Evolutionary conservation across 2,888 invertebrate genomes (phyloP), one percentile per base, ranked within the genome.

Genomic region (Seira ritae): DNA sequence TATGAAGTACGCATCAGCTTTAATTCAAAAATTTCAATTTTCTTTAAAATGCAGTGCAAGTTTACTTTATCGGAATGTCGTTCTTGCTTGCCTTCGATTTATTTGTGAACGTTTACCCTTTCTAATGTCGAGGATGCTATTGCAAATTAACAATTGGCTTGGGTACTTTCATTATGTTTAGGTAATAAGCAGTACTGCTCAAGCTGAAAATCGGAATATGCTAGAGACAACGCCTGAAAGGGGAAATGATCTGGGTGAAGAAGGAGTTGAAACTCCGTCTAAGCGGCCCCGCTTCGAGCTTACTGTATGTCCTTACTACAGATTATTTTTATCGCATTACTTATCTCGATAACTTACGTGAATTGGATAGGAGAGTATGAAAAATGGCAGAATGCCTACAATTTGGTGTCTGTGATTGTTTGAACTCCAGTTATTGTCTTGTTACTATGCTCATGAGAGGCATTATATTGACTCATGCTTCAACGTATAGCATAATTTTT

Each of bases 251-350:
- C 62, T 46, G 67, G 74, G 37, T 65, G 82, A 79, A 17, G 20
- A 50, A 50, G 84, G 84, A 19, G 67, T 62, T 67, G 80, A 74
- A 50, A 88, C 86, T 74, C 87, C 88, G 22, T 65, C 86, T 55
- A 89, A 89, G 74, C 80, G 88, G 50, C 84, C 87, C 65, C 87
- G 89, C 87, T 87, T 88, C 85, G 89, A 89, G 80, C 87, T 85
- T 84, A 72, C 80, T 86, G 89, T 89, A 89, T 72, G 84, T 86
- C 22, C 2, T 20, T 50, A 20, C 15, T 71, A 31, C 31, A 37
- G 4, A 46, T 46, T 71, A 15, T 71, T 17, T 71, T 37, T 22
- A 68, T 23, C 23, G 22, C 12, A 69, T 31, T 31, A 31, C 31
- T n/a, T n/a, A n/a, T n/a, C n/a, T n/a, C 31, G 31, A 4, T 31